Conservation (phyloP, 2,797 vertebrate genomes). For the Capromys pilorides region DNA sequence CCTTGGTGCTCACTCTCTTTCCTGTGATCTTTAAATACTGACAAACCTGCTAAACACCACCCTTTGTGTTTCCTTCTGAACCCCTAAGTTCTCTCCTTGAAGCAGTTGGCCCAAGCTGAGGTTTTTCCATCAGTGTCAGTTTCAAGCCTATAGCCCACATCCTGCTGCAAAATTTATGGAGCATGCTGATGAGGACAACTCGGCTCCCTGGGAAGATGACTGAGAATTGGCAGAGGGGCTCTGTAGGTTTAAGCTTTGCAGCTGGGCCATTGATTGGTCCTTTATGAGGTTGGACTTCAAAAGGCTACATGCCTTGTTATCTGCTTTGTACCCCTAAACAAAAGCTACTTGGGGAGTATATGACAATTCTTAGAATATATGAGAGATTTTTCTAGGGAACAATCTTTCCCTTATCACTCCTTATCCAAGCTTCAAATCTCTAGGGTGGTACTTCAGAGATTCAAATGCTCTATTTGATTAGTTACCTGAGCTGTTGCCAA, state of each 20-base stretch:
- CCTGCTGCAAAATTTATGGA: slow-evolving; percentile 73
- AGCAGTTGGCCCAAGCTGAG: slow-evolving; percentile 47
- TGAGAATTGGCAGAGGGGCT: slow-evolving; percentile 49
- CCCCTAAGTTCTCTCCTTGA: slow-evolving; percentile 26
- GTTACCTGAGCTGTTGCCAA: slow-evolving; percentile 1
- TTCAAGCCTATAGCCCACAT: slow-evolving; percentile 55
- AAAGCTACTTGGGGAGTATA: slow-evolving; percentile 47
- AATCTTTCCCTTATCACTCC: neutral
- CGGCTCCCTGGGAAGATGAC: slow-evolving; percentile 65
- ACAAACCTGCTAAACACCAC: slow-evolving; percentile 56
- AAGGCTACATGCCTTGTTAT: slow-evolving; percentile 68
- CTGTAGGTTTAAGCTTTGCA: slow-evolving; percentile 51
- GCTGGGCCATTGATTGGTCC: slow-evolving; percentile 41
- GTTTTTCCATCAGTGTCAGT: slow-evolving; percentile 71
- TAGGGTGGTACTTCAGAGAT: neutral
- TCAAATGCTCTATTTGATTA: neutral
- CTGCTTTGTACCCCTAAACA: slow-evolving; percentile 54
- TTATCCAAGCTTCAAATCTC: neutral
- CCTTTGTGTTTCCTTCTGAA: slow-evolving; percentile 38
- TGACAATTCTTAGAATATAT: neutral
- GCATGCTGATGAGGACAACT: slow-evolving; percentile 72
- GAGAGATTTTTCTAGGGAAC: slow-evolving; percentile 25
- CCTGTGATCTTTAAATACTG: slow-evolving; percentile 57
- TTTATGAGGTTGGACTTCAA: slow-evolving; percentile 72
- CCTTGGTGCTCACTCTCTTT: slow-evolving; percentile 13